Evolutionary conservation across 2,797 vertebrate species (phyloP), one percentile per base, ranked within the genome.

Genomic region (Ctenopoma multispine): DNA sequence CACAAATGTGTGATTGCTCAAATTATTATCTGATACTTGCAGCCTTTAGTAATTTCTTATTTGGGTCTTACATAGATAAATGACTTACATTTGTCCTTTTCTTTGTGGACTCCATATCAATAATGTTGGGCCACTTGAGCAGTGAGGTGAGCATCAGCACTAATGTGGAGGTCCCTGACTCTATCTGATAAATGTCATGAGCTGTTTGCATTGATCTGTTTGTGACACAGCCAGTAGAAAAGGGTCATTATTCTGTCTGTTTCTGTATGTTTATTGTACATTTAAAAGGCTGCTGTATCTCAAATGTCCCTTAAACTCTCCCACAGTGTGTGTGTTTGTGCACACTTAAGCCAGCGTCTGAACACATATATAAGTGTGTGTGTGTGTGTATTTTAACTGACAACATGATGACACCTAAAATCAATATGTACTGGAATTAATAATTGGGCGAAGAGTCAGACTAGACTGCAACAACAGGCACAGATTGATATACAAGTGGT

Each of bases 101-200:
- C 75, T 68, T 79, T 49, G 62, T 63, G 59, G 57, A 66, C 72
- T 82, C 66, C 58, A 66, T 88, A 87, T 89, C 82, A 84, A 87
- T 88, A 87, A 78, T 49, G 74, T 68, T 44, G 73, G 89, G 86
- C 77, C 80, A 86, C 86, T 91, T 86, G 85, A 87, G 71, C 79
- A 55, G 78, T 7, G 71, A 86, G 82, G 75, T 79, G 60, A 87
- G 76, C 83, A 61, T 87, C 87, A 58, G 78, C 69, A 67, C 82
- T 92, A 87, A 93, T 91, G 86, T 83, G 85, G 70, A 82, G 87
- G 83, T 88, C 85, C 88, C 93, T 78, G 84, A 90, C 82, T 88
- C 82, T 74, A 82, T 84, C 85, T 90, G 87, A 92, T 92, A 90
- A 92, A 93, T 91, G 91, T 92, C 90, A 87, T 73, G 86, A 91